Evolutionary conservation across 2,113 vertebrate genomes (phyloP).

Genomic region (Caretta caretta): DNA sequence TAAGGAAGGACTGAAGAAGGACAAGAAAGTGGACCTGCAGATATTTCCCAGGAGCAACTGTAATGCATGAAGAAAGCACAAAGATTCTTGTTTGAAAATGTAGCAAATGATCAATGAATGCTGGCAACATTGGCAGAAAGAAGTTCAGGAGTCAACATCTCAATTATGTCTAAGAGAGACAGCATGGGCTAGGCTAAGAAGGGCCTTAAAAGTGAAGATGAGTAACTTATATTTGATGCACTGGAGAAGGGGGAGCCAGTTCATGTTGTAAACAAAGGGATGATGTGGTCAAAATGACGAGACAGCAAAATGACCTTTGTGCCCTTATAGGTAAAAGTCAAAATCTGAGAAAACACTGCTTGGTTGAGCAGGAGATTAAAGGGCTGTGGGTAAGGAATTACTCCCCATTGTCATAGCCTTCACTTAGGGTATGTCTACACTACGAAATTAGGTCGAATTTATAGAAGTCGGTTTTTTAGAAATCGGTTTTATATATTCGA

Average conservation of each 20-base stretch:
- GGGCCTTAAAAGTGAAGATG: background rate
- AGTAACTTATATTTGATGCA: background rate
- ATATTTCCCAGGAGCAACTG: background rate
- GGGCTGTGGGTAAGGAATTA: background rate
- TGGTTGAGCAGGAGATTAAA: background rate
- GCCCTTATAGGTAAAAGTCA: background rate
- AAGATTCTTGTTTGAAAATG: background rate
- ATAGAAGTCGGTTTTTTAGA: too few relatives aligned
- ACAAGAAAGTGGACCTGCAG: background rate
- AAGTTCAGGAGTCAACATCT: background rate
- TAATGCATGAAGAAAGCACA: background rate
- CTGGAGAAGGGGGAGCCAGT: background rate
- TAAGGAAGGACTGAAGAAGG: background rate
- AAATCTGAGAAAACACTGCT: background rate
- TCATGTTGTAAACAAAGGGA: background rate
- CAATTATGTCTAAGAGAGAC: background rate
- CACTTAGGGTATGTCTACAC: too few relatives aligned
- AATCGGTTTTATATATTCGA: too few relatives aligned
- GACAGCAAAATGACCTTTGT: background rate
- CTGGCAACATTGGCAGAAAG: background rate
- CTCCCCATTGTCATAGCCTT: background rate
- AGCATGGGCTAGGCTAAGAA: background rate
- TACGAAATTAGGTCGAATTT: too few relatives aligned
- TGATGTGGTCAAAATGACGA: background rate
- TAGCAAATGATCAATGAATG: background rate